Evolutionary conservation across 2,113 vertebrate genomes (phyloP).

Genomic region (Sebastes schlegelii): DNA sequence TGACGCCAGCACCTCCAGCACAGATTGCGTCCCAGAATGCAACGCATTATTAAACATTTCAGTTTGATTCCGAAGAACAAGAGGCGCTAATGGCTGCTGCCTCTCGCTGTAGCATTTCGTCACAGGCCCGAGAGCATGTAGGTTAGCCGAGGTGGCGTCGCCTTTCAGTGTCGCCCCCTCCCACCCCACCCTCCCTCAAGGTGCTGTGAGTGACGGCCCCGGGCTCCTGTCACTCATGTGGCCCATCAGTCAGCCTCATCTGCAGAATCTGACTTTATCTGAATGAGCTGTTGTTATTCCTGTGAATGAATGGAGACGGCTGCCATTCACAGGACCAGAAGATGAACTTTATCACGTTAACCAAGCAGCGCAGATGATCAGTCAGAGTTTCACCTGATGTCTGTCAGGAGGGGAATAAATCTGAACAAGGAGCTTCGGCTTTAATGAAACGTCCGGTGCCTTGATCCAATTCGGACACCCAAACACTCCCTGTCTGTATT

Average conservation of each 20-base stretch:
- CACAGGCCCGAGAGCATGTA: constrained; percentile 70
- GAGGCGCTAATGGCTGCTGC: constrained; percentile 51
- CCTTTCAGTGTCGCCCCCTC: neutral
- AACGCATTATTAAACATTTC: constrained; percentile 42
- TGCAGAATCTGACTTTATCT: constrained; percentile 81
- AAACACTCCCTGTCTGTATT: constrained; percentile 35
- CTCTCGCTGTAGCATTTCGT: constrained; percentile 54
- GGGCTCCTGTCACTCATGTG: constrained; percentile 77
- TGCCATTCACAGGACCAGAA: constrained; percentile 63
- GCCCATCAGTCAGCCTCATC: constrained; percentile 77
- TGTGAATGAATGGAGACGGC: constrained; percentile 67
- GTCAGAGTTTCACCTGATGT: constrained; percentile 25
- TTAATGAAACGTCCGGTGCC: neutral
- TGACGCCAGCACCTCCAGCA: constrained; percentile 40
- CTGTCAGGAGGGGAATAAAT: constrained; percentile 1
- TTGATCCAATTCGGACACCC: constrained; percentile 36
- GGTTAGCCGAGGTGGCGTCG: constrained; percentile 66
- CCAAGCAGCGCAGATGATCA: constrained; percentile 27
- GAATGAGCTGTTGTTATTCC: constrained; percentile 76
- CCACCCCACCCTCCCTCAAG: constrained; percentile 34
- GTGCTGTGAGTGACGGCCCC: constrained; percentile 62
- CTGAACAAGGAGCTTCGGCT: constrained; percentile 5
- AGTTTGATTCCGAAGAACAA: constrained; percentile 39
- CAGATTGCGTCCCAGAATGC: constrained; percentile 11
- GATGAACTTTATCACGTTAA: constrained; percentile 58